Evolutionary conservation across 2,113 vertebrate species (phyloP), one percentile per base, ranked within the genome.

Genomic region (Oreochromis spilurus): DNA sequence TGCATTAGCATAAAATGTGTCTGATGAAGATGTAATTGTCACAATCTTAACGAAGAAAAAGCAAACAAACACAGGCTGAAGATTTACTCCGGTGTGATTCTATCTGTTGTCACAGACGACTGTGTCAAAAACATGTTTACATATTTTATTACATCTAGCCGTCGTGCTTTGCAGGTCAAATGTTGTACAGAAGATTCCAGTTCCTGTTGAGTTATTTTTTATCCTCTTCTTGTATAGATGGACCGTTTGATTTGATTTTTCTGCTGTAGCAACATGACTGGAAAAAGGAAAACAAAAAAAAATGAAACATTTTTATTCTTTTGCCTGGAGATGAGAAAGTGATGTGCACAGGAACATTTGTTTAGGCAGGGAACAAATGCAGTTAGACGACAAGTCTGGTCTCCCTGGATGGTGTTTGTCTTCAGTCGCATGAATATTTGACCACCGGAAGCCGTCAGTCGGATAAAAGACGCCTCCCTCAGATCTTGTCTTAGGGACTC

Each of bases 71-170:
- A 65, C 96, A 55, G 96, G 84, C 94, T 93, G 88, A 97, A 95
- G 93, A 96, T 94, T 95, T 94, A 91, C 86, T 89, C 92, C 91
- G 96, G 96, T 96, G 96, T 96, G 96, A 96, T 97, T 97, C 96
- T 96, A 95, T 96, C 95, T 97, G 92, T 97, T 97, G 96, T 98
- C 97, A 97, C 97, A 97, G 97, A 97, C 96, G 96, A 85, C 97
- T 97, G 97, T 98, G 97, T 97, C 97, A 97, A 97, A 96, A 93
- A 97, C 97, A 97, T 97, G 97, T 98, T 99, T 98, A 98, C 98
- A 98, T 98, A 97, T 98, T 98, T 98, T 97, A 97, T 94, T 97
- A 97, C 96, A 97, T 97, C 95, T 97, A 97, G 95, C 96, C 96
- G 96, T 96, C 96, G 96, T 97, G 96, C 96, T 97, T 97, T 97